Conservation (phyloP, 1,140 invertebrate genomes). For the Melanaphis sacchari region DNA sequence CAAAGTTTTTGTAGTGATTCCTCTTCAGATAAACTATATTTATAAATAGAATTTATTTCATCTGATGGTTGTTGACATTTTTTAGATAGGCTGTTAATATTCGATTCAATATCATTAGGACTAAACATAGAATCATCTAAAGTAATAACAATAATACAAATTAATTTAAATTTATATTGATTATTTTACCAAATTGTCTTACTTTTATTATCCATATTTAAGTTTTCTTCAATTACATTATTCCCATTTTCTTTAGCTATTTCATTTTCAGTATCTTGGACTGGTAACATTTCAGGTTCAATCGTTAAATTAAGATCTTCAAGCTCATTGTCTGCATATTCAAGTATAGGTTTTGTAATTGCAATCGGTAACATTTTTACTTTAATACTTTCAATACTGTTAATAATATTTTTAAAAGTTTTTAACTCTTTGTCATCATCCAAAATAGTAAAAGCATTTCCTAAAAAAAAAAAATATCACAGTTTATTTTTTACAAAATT, state of each 20-base stretch:
- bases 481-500: neutral
- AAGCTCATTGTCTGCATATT: constrained; percentile 45
- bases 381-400: constrained; percentile 46
- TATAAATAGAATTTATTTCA: constrained; percentile 5
- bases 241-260: neutral
- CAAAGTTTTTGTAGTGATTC: constrained; percentile 21
- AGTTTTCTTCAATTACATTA: neutral
- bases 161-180: neutral
- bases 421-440: constrained; percentile 54
- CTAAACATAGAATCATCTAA: neutral
- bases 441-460: constrained; percentile 53
- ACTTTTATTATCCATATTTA: neutral
- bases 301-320: constrained; percentile 29
- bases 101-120: neutral
- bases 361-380: constrained; percentile 42
- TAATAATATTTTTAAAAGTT: constrained; percentile 46
- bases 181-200: neutral
- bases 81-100: neutral
- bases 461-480: neutral
- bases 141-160: constrained; percentile 8
- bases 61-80: neutral
- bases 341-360: constrained; percentile 44
- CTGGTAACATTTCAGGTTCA: neutral
- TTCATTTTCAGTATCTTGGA: neutral
- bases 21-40: neutral